Evolutionary conservation across 2,888 invertebrate genomes (phyloP), one percentile per base, ranked within the genome.

Genomic region (Ochlodes sylvanus): DNA sequence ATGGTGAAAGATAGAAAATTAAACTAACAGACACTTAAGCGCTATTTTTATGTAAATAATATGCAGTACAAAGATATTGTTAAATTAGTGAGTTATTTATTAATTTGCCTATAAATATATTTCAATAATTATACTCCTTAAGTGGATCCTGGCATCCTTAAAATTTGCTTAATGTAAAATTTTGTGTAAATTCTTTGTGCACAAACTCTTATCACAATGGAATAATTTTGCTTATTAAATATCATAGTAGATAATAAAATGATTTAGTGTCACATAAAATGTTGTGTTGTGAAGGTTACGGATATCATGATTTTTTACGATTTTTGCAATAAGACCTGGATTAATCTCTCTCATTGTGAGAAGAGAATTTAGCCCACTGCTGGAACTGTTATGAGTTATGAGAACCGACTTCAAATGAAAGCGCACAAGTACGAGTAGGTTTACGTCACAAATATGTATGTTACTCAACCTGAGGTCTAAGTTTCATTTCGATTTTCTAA

Each of bases 31-130:
- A 17, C 17, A 57, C 52, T 41, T 57, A 57, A 7, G 15, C 15
- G 10, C 41, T 57, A 57, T 19, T 38, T 56, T 41, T 57, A 5
- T 17, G 57, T 57, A 47, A 47, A 47, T 47, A 57, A 57, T 41
- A 57, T 57, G 14, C 57, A 41, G 7, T 47, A 17, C 17, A 47
- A 17, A 17, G 17, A 47, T 47, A 6, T 15, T 44, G 7, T 47
- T 47, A 47, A 47, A 47, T 47, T 2, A 47, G 44, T 47, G 44
- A 47, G 7, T 17, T 17, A 47, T 47, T 47, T 17, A 42, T 42
- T 42, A 9, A 14, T 17, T 2, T 47, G 7, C 38, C 2, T 38
- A 38, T 47, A 47, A 17, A 47, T 15, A 47, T 47, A 47, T 15
- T 17, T 47, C 0, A 47, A 1, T 47, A 15, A 47, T 7, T 7